Evolutionary conservation across 2,797 vertebrate species (phyloP), one percentile per base, ranked within the genome.

Genomic region (Caiman crocodilus): DNA sequence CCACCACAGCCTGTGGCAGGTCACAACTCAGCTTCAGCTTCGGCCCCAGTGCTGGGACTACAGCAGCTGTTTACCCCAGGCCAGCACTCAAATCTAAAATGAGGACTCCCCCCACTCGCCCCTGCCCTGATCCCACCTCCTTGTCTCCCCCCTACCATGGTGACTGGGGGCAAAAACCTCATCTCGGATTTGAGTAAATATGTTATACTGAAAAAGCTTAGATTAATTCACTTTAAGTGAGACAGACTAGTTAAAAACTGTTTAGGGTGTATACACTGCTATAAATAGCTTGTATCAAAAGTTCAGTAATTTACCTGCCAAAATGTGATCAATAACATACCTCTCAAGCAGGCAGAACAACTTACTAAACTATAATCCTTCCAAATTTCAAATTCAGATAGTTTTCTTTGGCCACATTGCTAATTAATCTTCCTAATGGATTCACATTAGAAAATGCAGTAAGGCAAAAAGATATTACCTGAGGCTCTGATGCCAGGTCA

Each of bases 401-500:
- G 77, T 35, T 30, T 30, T 80, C 12, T 3, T 87, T 90, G 83
- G 79, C 32, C 83, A 89, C 26, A 0, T 32, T 84, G 67, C 18
- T 84, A 79, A 80, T 35, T 94, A 57, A 25, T 61, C 96, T 88
- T 95, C 84, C 55, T 67, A 89, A 96, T 8, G 6, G 78, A 90
- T 88, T 95, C 16, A 69, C 80, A 96, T 82, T 94, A 90, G 69
- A 82, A 91, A 69, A 93, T 8, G 6, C 14, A 82, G 81, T 21
- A 75, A 93, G 61, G 78, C 76, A 96, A 95, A 95, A 91, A 94
- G 67, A 14, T 89, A 96, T 98, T 98, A 98, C 98, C 98, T 98
- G 97, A 97, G 93, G 95, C 84, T 88, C 86, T 92, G 96, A 95
- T 93, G 96, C 94, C 97, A 96, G 94, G 95, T 59, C 96, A 97